Base-by-base conservation (phyloP, 2,888 invertebrate genomes). In the Sipha maydis region DNA sequence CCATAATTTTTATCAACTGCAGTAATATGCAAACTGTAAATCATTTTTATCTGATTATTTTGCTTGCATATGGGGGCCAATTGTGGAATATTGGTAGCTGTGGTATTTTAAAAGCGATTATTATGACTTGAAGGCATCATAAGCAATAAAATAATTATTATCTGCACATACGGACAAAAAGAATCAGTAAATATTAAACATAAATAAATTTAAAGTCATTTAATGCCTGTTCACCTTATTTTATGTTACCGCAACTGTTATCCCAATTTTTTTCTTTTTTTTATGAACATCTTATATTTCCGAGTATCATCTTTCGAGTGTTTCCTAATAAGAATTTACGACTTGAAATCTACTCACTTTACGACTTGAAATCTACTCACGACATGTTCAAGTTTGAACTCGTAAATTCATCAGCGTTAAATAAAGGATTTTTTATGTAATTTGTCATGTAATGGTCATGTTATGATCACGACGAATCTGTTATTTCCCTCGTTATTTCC, bases 71-170 rank as follows among this genome's bases (percentile, higher is more conserved):
- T 25, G 61, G 31, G 41, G 41, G 25, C 69, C 54, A 11, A 75
- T 84, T 56, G 34, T 54, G 34, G 69, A 85, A 79, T 54, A 71
- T 79, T 31, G 73, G 86, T 73, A 73, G 79, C 73, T 11, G 56
- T 7, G 21, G 38, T 73, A 56, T 86, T 80, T 86, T 28, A 31
- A 78, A 54, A 69, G 34, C 56, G 85, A 69, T 78, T 78, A 85
- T 85, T 80, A 61, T 73, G 38, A 71, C 85, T 71, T 3, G 86
- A 21, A 79, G 86, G 79, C 86, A 77, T 38, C 79, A 77, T 38
- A 11, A 80, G 73, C 79, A 56, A 86, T 86, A 86, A 80, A 86
- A 86, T 71, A 61, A 86, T 79, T 86, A 48, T 85, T 78, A 78
- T 85, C 78, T 85, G 19, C n/a, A 21, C 69, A 34, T 25, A 21